Conservation (phyloP, 2,888 invertebrate genomes). For the Seira musarum region DNA sequence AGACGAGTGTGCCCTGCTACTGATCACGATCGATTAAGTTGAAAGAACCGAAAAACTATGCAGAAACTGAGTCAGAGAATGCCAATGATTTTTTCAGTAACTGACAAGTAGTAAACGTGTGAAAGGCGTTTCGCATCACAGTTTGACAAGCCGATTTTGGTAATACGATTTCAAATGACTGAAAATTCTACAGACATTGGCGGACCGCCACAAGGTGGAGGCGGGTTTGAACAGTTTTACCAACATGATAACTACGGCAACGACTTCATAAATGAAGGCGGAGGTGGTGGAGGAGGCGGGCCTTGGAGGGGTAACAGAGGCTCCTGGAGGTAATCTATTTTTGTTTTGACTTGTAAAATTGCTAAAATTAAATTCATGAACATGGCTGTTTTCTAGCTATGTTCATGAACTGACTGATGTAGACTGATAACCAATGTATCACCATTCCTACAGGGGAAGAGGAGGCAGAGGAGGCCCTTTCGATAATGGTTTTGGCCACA, state of each 20-base stretch:
- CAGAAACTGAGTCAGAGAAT: too few species aligned
- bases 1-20: too few species aligned
- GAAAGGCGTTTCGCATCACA: background rate
- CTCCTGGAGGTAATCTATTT: slow-evolving; percentile 53
- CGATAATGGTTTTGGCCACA: slow-evolving; percentile 58
- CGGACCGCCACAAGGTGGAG: slow-evolving; percentile 50
- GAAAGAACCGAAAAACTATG: too few species aligned
- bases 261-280: slow-evolving; percentile 36
- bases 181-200: slow-evolving; percentile 50
- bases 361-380: background rate
- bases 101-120: background rate
- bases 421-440: slow-evolving; percentile 10
- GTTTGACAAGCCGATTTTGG: too few species aligned
- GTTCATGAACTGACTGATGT: background rate
- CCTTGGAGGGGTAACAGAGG: slow-evolving; percentile 48
- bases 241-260: slow-evolving; percentile 43
- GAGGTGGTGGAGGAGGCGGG: slow-evolving; percentile 23
- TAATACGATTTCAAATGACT: slow-evolving; percentile 43
- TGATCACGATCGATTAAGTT: too few species aligned
- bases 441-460: background rate
- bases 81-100: background rate
- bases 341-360: background rate
- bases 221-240: slow-evolving; percentile 55
- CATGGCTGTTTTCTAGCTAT: background rate
- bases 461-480: slow-evolving; percentile 56